A percentile compares a stretch with the other conserved stretches of the same genome.
Conservation (phyloP, 1,140 invertebrate species). For the Caenorhabditis latens region DNA sequence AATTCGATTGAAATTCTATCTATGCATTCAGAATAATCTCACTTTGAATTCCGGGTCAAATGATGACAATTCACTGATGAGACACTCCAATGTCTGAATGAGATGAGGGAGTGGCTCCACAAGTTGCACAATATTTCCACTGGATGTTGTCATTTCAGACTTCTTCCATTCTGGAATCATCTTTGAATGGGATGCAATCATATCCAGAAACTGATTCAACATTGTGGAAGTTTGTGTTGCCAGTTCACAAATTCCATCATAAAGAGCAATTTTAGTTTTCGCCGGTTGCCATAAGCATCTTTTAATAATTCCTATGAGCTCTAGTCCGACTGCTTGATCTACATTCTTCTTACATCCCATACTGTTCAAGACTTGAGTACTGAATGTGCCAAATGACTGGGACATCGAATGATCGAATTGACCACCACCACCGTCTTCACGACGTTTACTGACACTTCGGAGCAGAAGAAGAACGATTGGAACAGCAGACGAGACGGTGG, state of each 20-base stretch:
- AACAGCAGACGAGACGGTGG: conserved; percentile 32
- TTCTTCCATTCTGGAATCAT: conserved; percentile 34
- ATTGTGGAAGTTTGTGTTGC: conserved; percentile 33
- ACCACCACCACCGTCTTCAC: conserved; percentile 8
- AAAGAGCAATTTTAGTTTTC: conserved; percentile 39
- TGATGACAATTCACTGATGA: conserved; percentile 20
- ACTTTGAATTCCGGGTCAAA: conserved; percentile 9
- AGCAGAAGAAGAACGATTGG: conserved; percentile 54
- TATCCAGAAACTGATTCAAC: conserved; percentile 42
- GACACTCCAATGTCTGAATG: conserved; percentile 49
- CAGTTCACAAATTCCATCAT: conserved; percentile 48
- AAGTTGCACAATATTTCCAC: neutral
- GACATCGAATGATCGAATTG: conserved; percentile 53
- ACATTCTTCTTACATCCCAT: conserved; percentile 52
- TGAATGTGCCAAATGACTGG: conserved; percentile 57
- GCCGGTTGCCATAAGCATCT: conserved; percentile 48
- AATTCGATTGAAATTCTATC: too few relatives aligned
- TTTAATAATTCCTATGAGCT: conserved; percentile 55
- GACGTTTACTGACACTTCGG: conserved; percentile 55
- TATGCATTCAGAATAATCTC: too few relatives aligned
- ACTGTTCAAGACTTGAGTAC: conserved; percentile 9
- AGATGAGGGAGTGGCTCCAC: conserved; percentile 38
- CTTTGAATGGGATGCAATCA: conserved; percentile 28
- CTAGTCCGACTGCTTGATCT: conserved; percentile 54
- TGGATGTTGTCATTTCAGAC: conserved; percentile 3